These are phyloP conservation scores for Grammatotria lemairii DNA, from an alignment of 2,113 vertebrate species.

Conservation along the genomic window DNA sequence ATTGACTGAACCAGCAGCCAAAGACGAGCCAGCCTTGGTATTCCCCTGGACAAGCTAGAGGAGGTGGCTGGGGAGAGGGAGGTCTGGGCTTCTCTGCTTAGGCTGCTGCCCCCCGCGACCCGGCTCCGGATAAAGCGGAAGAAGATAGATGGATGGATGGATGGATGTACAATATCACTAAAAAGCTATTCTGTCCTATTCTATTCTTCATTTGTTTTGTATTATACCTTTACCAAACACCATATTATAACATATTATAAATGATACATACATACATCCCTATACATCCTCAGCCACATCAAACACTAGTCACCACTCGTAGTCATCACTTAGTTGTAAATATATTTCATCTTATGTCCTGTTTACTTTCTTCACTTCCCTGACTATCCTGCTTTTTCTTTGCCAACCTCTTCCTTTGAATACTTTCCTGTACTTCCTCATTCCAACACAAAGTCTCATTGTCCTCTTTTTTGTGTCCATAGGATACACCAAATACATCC, in stretches of 20 bases:
- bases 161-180: not conserved
- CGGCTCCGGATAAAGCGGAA: not conserved
- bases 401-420: not conserved
- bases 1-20: not conserved
- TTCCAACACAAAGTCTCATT: not conserved
- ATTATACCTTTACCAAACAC: not conserved
- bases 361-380: not conserved
- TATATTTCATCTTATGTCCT: not conserved
- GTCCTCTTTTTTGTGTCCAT: not conserved
- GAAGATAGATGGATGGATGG: not conserved
- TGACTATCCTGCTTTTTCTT: not conserved
- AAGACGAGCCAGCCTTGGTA: not conserved
- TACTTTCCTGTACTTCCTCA: not conserved
- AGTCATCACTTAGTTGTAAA: not conserved
- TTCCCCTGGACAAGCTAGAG: not conserved
- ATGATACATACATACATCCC: not conserved
- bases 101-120: not conserved
- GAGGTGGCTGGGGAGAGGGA: not conserved
- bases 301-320: not conserved
- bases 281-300: not conserved
- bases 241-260: not conserved
- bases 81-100: not conserved
- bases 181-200: not conserved
- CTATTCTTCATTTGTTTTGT: not conserved
- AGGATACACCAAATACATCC: not conserved